Evolutionary conservation across 2,888 invertebrate genomes (phyloP).

Genomic region (Argyresthia albistria): DNA sequence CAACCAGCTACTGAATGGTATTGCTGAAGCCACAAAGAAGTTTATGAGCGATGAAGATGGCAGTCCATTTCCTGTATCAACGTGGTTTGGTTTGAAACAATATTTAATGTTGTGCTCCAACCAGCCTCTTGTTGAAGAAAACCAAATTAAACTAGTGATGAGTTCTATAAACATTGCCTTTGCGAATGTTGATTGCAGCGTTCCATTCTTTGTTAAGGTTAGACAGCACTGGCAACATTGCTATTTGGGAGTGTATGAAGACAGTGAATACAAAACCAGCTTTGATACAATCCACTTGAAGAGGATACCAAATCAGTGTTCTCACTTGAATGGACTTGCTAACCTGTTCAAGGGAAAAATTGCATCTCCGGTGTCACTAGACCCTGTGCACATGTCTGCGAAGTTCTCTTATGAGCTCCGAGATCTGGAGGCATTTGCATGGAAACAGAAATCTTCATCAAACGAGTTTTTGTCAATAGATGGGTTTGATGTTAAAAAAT

Average conservation of each 20-base stretch:
- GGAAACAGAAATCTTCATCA: slow-evolving; percentile 68
- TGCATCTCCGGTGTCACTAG: slow-evolving; percentile 73
- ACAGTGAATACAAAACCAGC: slow-evolving; percentile 82
- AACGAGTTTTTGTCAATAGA: slow-evolving; percentile 64
- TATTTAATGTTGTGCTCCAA: slow-evolving; percentile 84
- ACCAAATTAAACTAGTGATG: slow-evolving; percentile 81
- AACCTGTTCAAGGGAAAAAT: slow-evolving; percentile 93
- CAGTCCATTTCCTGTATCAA: slow-evolving; percentile 73
- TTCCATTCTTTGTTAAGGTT: slow-evolving; percentile 91
- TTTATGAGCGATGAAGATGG: slow-evolving; percentile 53
- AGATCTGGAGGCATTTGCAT: slow-evolving; percentile 73
- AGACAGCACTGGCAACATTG: slow-evolving; percentile 85
- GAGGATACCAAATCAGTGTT: slow-evolving; percentile 84
- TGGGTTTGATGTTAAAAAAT: slow-evolving; percentile 59
- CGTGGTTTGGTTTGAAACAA: slow-evolving; percentile 87
- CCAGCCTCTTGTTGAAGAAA: slow-evolving; percentile 76
- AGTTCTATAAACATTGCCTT: slow-evolving; percentile 89
- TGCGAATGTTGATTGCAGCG: slow-evolving; percentile 83
- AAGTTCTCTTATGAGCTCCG: slow-evolving; percentile 82
- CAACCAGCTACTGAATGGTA: slow-evolving; percentile 37
- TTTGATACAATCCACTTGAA: slow-evolving; percentile 93
- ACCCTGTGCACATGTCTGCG: slow-evolving; percentile 79
- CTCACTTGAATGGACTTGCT: slow-evolving; percentile 86
- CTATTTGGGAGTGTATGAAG: slow-evolving; percentile 86
- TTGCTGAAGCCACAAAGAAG: slow-evolving; percentile 54